These are phyloP conservation scores for Gobio gobio DNA, from an alignment of 2,113 vertebrate species.

Conservation along the genomic window DNA sequence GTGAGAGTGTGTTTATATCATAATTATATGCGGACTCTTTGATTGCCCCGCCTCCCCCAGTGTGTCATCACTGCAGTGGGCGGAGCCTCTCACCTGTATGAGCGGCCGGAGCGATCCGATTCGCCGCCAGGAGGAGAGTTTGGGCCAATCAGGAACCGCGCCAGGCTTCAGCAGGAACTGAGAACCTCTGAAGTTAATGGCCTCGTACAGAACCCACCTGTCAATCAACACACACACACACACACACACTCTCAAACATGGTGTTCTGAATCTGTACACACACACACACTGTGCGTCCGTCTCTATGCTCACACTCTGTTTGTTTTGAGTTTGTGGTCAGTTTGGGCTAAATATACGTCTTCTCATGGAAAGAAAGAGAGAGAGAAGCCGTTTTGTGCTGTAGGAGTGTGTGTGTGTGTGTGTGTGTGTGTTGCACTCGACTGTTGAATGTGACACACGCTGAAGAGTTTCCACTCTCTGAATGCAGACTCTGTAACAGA, in stretches of 20 bases:
- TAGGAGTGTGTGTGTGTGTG: not conserved
- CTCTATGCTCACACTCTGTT: not conserved
- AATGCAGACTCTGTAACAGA: not conserved
- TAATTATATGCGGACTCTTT: not conserved
- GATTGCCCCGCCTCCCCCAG: not conserved
- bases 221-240: constrained; percentile 43
- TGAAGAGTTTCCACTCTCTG: not conserved
- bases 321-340: constrained; percentile 18
- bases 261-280: not conserved
- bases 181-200: constrained; percentile 84
- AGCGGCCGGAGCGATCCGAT: constrained; percentile 91
- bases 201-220: constrained; percentile 91
- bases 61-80: not conserved
- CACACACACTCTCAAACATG: not conserved
- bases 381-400: too few relatives aligned
- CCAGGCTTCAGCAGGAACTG: constrained; percentile 85
- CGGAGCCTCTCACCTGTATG: constrained; percentile 79
- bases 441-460: not conserved
- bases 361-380: not conserved
- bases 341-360: not conserved
- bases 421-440: not conserved
- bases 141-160: constrained; percentile 82
- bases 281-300: not conserved
- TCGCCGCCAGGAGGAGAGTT: constrained; percentile 78
- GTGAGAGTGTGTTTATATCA: too few relatives aligned